Evolutionary conservation across 2,797 vertebrate species (phyloP).

Genomic region (Megalops cyprinoides): DNA sequence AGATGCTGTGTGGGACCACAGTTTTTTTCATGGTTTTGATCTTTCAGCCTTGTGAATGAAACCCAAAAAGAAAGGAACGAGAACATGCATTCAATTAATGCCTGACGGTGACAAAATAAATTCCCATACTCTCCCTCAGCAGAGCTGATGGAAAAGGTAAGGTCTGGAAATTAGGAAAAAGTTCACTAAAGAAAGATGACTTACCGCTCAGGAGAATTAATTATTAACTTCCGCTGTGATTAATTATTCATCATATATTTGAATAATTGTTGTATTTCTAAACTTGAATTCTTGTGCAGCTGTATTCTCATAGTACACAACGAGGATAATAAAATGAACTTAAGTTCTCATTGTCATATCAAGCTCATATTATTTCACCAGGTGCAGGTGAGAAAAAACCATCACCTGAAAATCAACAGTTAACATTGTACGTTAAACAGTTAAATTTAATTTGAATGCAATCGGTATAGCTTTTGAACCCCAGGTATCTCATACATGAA

Average conservation of each 20-base stretch:
- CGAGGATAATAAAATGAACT: slow-evolving; percentile 60
- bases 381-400: not conserved
- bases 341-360: slow-evolving; percentile 41
- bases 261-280: slow-evolving; percentile 96
- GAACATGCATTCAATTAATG: slow-evolving; percentile 51
- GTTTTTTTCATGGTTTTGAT: slow-evolving; percentile 33
- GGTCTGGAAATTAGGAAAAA: slow-evolving; percentile 78
- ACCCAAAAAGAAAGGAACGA: slow-evolving; percentile 34
- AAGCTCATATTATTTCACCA: slow-evolving; percentile 21
- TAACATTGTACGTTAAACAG: no score
- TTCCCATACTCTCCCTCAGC: not conserved
- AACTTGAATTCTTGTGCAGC: slow-evolving; percentile 93
- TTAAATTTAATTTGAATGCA: not conserved
- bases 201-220: slow-evolving; percentile 88
- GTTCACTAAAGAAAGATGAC: slow-evolving; percentile 77
- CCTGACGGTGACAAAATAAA: slow-evolving; percentile 66
- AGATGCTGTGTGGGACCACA: slow-evolving; percentile 24
- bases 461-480: slow-evolving; percentile 6
- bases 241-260: slow-evolving; percentile 95
- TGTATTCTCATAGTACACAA: slow-evolving; percentile 84
- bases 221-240: slow-evolving; percentile 91
- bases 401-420: slow-evolving; percentile 13
- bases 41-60: slow-evolving; percentile 41
- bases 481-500: not conserved
- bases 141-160: slow-evolving; percentile 37